phyloP scores from a whole-genome alignment of 2,113 vertebrate species.

The Mormoops blainvillei region DNA sequence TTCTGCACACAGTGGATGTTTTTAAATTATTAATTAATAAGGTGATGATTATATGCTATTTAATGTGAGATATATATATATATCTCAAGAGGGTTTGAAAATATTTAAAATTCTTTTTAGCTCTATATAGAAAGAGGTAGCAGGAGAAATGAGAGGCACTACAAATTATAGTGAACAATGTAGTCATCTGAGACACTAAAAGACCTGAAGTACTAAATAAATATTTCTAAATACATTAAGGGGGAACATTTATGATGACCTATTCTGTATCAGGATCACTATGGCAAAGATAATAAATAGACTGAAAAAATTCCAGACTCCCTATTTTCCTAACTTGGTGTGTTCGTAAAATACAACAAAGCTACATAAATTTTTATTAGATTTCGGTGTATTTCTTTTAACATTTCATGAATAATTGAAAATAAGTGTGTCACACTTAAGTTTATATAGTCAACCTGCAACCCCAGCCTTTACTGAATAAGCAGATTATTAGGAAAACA shows the following conservation, averaged over 20 bases:
- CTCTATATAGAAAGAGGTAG: background rate
- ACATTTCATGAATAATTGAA: background rate
- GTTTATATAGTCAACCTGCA: background rate
- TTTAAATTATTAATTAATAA: conserved; percentile 5
- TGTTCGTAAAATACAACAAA: background rate
- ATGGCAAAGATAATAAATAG: background rate
- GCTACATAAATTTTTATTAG: background rate
- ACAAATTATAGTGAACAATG: conserved; percentile 1
- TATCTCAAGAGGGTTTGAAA: background rate
- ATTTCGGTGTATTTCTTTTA: background rate
- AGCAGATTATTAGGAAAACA: background rate
- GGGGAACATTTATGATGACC: background rate
- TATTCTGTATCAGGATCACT: conserved; percentile 2
- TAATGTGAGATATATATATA: background rate
- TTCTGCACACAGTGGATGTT: background rate
- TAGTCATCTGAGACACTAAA: background rate
- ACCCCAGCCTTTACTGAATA: background rate
- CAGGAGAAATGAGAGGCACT: background rate
- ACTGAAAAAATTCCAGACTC: conserved; percentile 39
- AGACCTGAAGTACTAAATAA: conserved; percentile 59
- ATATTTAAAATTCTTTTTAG: background rate
- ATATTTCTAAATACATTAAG: conserved; percentile 41
- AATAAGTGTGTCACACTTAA: background rate
- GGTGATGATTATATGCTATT: background rate
- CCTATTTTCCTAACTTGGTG: background rate